phyloP scores from a whole-genome alignment of 2,797 vertebrate species.

The Clarias pachynema region DNA sequence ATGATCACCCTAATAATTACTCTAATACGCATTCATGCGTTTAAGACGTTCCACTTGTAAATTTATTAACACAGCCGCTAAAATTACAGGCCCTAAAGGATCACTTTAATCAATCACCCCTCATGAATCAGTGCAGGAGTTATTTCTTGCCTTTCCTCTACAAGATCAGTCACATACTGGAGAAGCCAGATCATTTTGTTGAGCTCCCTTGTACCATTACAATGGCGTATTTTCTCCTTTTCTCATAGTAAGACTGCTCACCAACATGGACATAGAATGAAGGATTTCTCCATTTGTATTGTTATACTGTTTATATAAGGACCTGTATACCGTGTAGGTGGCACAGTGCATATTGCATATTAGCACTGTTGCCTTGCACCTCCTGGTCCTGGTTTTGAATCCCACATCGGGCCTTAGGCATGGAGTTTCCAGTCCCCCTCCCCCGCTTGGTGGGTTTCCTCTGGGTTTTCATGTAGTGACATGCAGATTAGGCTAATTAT shows the following conservation, averaged over 20 bases:
- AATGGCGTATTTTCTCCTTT: neutral
- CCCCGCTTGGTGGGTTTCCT: no score
- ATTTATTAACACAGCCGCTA: neutral
- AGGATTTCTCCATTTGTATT: neutral
- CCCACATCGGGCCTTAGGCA: no score
- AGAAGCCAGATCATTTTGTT: neutral
- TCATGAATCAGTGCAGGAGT: neutral
- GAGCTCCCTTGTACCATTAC: neutral
- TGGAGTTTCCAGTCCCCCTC: no score
- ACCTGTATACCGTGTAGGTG: neutral
- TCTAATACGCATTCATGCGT: neutral
- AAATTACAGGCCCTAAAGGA: neutral
- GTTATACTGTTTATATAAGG: neutral
- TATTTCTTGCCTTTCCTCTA: neutral
- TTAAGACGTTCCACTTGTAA: neutral
- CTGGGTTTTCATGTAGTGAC: no score
- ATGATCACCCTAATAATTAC: slow-evolving; percentile 6
- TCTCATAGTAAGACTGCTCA: neutral
- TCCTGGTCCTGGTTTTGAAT: no score
- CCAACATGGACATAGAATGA: neutral
- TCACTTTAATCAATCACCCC: neutral
- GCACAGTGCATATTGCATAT: no score
- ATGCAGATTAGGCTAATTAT: no score
- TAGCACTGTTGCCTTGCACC: no score
- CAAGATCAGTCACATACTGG: no score